Evolutionary conservation across 2,113 vertebrate genomes (phyloP).

Genomic region (Clarias magur): DNA sequence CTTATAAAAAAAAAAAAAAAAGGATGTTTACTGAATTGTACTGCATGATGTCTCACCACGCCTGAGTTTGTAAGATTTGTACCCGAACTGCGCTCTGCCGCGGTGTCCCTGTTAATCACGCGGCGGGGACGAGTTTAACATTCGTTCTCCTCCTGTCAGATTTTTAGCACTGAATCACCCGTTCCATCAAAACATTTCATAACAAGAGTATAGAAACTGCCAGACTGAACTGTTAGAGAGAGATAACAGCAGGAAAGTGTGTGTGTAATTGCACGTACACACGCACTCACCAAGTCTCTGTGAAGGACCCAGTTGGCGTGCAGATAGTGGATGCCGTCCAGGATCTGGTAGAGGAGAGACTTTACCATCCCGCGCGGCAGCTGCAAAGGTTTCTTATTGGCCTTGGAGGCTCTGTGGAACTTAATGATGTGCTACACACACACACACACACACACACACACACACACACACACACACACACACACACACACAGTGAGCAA

Average conservation of each 20-base stretch:
- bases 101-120: conserved; percentile 5
- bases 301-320: conserved; percentile 99
- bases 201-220: conserved; percentile 14
- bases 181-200: conserved; percentile 32
- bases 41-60: not conserved
- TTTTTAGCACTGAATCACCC: conserved; percentile 19
- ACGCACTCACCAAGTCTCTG: conserved; percentile 94
- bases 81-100: not conserved
- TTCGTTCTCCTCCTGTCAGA: not conserved
- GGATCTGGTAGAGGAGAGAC: conserved; percentile 98
- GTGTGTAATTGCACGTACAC: not conserved
- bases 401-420: conserved; percentile 99
- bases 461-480: not conserved
- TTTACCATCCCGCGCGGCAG: conserved; percentile 99
- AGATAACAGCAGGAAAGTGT: not conserved
- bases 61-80: not conserved
- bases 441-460: conserved; percentile 49
- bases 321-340: conserved; percentile 99
- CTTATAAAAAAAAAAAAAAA: not conserved
- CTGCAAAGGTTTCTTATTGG: conserved; percentile 99
- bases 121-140: not conserved
- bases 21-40: not conserved
- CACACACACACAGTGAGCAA: not conserved
- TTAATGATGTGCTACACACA: conserved; percentile 96
- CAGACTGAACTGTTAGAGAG: not conserved